Evolutionary conservation across 2,113 vertebrate genomes (phyloP), one percentile per base, ranked within the genome.

Genomic region (Gymnogyps californianus): DNA sequence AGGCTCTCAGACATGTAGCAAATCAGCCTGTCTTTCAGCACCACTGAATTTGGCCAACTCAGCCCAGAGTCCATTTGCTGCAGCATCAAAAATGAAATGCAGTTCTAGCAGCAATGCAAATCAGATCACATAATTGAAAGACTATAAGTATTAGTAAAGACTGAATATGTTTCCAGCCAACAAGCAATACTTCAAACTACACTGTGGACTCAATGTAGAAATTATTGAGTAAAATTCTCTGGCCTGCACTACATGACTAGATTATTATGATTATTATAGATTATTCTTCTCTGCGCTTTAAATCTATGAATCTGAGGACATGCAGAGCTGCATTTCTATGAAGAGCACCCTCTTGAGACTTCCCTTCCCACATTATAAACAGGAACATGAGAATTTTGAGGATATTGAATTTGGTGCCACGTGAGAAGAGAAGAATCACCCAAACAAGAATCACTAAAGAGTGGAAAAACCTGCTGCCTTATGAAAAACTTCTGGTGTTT

Each of bases 151-250:
- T 83, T 71, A 93, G 44, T 20, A 71, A 89, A 82, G 82, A 90
- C 44, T 49, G 89, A 91, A 49, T 80, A 69, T 13, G 34, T 72
- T 85, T 93, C 89, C 72, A 97, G 90, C 70, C 92, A 91, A 75
- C 44, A 87, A 89, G 93, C 66, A 93, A 84, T 91, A 78, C 61
- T 89, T 96, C 71, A 95, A 81, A 81, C 62, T 59, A 87, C 44
- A 76, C 40, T 76, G 40, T 78, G 44, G 66, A 75, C 25, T 76
- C 87, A 75, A 57, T 69, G 81, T 17, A 82, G 87, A 90, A 97
- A 97, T 94, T 84, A 95, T 51, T 84, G 57, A 95, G 93, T 55
- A 51, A 87, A 47, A 94, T 71, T 61, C 65, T 76, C 57, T 96
- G 78, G 57, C 58, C 66, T 85, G 44, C 17, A 36, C 54, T 87